Percentiles rank a stretch among this genome's conserved stretches.
phyloP scores from a whole-genome alignment of 2,797 vertebrate species.

The Calcarius lapponicus region DNA sequence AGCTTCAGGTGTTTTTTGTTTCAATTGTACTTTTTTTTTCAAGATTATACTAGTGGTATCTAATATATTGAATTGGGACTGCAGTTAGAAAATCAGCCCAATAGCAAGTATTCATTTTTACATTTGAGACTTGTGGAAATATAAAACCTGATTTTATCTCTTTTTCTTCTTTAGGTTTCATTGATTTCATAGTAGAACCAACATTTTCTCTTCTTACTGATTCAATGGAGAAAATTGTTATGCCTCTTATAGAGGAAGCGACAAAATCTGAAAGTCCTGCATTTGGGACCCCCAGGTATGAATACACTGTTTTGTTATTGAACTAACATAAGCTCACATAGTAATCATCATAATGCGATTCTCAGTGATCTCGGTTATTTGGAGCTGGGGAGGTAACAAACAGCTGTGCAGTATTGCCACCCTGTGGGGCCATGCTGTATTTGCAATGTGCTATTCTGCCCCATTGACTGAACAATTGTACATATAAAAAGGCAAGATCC shows the following conservation, averaged over 20 bases:
- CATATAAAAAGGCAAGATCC: neutral
- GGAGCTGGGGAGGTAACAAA: neutral
- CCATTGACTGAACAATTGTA: accelerated
- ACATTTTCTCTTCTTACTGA: conserved; percentile 96
- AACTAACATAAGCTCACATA: neutral
- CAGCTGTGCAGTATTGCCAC: conserved; percentile 65
- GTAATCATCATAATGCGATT: neutral
- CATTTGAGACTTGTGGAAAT: neutral
- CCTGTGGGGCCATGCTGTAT: conserved; percentile 36
- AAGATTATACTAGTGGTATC: neutral
- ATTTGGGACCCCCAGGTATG: conserved; percentile 78
- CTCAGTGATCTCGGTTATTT: neutral
- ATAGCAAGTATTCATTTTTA: neutral
- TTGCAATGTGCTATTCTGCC: neutral
- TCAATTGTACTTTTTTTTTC: neutral
- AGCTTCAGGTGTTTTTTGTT: neutral
- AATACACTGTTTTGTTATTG: neutral
- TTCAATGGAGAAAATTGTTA: conserved; percentile 95
- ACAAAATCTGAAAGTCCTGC: conserved; percentile 79
- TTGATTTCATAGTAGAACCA: conserved; percentile 98
- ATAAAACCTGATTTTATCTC: neutral
- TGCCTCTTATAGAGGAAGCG: conserved; percentile 95
- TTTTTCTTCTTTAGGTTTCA: conserved; percentile 84
- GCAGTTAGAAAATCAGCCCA: neutral
- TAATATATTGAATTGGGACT: neutral